Base-by-base conservation (phyloP, 2,797 vertebrate species). In the Pantherophis vulpinus region DNA sequence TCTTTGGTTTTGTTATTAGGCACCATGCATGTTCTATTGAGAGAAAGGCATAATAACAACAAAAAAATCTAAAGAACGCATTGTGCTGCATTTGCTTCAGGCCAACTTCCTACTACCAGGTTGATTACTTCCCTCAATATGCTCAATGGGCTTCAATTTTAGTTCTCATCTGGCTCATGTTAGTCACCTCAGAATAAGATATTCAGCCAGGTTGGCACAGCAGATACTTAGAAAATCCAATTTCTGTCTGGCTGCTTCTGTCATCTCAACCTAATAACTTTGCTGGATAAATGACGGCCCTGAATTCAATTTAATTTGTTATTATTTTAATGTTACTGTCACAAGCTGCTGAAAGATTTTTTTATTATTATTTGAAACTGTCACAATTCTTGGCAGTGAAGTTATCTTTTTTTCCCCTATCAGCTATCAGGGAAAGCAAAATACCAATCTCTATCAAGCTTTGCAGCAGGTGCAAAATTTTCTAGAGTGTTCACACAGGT, bases 191-290 rank as follows among this genome's bases (percentile, higher is more conserved):
- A 87, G 42, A 91, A n/a, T 51, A 93, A 88, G 86, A 74, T 74
- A 93, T 87, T 91, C 95, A 96, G 95, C 91, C 96, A 94, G 90
- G 90, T 58, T 90, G 79, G 66, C 94, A 60, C 94, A 94, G 93
- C 74, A 93, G 91, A 95, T 96, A 92, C 94, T 96, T 93, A 96
- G 93, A 92, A 96, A 95, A 96, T 95, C 90, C 83, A 93, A 74
- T 91, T 91, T 54, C 95, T 94, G 83, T 94, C 95, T 96, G 94
- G 93, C 95, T 91, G 92, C 16, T 55, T 95, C 94, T 88, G 94
- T 91, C 94, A 96, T 93, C 95, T 94, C 93, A 94, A 94, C 90
- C 86, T 92, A 95, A 94, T 89, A 96, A 92, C 87, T 74, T 93
- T 95, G 94, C 92, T 96, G 92, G 92, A 88, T 88, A 96, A 96